Conservation (phyloP, 2,797 vertebrate genomes). For the Pogoniulus pusillus region DNA sequence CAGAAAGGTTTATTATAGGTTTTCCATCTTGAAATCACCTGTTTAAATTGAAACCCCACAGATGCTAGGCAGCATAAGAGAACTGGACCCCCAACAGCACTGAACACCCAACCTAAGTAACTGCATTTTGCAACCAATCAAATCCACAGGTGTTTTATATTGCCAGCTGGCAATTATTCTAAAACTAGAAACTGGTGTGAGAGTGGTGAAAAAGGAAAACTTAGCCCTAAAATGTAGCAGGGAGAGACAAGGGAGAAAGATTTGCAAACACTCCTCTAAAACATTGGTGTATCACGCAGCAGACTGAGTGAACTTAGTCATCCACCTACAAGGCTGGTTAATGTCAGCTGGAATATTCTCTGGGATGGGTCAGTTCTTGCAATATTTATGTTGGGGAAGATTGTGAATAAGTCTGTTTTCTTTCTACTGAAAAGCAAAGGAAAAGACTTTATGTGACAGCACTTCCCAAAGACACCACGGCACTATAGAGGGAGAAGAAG, state of each 20-base stretch:
- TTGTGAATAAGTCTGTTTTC: not conserved
- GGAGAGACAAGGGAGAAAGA: not conserved
- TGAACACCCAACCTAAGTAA: not conserved
- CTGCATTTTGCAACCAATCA: not conserved
- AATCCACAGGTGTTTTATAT: not conserved
- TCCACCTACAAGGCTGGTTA: not conserved
- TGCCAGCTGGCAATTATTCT: not conserved
- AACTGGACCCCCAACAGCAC: fast-evolving
- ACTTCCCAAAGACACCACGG: not conserved
- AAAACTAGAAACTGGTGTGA: not conserved
- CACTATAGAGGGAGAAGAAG: not conserved
- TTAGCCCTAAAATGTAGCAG: not conserved
- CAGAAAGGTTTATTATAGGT: not conserved
- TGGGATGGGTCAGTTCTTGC: not conserved
- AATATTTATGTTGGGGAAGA: not conserved
- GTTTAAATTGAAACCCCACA: not conserved
- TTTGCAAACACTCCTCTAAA: not conserved
- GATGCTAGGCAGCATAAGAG: fast-evolving
- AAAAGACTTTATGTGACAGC: not conserved
- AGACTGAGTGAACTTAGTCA: not conserved
- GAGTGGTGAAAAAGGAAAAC: not conserved
- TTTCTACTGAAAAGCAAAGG: not conserved
- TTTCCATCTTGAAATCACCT: not conserved
- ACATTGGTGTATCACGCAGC: not conserved
- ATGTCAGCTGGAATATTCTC: not conserved